Evolutionary conservation across 2,888 invertebrate species (phyloP), one percentile per base, ranked within the genome.

Genomic region (Smittia sp.): DNA sequence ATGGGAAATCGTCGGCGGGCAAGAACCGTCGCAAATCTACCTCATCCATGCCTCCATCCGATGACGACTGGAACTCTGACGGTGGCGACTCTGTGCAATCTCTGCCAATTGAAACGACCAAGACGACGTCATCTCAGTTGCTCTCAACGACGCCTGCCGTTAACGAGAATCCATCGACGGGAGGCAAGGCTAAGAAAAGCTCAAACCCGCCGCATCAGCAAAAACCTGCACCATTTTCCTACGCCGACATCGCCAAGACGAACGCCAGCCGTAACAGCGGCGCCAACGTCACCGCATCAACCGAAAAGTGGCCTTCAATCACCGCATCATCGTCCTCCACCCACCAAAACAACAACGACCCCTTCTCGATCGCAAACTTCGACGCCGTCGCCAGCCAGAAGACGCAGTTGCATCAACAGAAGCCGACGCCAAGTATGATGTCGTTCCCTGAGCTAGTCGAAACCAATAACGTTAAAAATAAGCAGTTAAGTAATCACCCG

Each of bases 1-100:
- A 65, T 73, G 65, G 27, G 32, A 20, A 67, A n/a, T 24, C 22
- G 32, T 11, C 54, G 15, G 24, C 41, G 15, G 41, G 46, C 41
- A 73, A 83, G 67, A 78, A 80, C 15, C 83, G 87, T 76, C 85
- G 89, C 77, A 90, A 88, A 82, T 90, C 89, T n/a, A 90, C 92
- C 22, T 88, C 89, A 75, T 90, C 90, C 70, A 88, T 89, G 83
- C 93, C 93, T 73, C 92, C 92, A 75, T 90, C 90, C 78, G 93
- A 93, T 79, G 92, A 92, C 82, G 91, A 91, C 80, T 92, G 92
- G 80, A 92, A 93, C 77, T 91, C 91, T 79, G 87, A 87, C 82
- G 85, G 90, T 82, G 85, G 90, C 78, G 94, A 94, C 80, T 93
- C 93, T 15, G 91, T 93, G 76, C 92, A 93, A 83, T 93, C 93